A percentile compares a stretch with the other conserved stretches of the same genome.
Evolutionary conservation across 2,797 vertebrate species (phyloP).

Genomic region (Phataginus tricuspis): DNA sequence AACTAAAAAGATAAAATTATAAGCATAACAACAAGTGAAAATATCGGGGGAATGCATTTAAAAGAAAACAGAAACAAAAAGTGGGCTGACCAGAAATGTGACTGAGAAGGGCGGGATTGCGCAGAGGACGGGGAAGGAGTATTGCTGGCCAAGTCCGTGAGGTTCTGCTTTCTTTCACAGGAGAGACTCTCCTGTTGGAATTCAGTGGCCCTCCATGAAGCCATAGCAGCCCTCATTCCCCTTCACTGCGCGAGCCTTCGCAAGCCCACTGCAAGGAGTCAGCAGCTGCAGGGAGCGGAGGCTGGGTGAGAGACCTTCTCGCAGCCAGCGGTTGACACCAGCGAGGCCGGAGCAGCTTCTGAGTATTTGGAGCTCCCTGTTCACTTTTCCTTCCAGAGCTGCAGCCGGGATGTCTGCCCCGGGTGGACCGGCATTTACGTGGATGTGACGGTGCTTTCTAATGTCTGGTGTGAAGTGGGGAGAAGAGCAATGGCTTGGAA

Average conservation of each 20-base stretch:
- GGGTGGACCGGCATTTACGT: not conserved
- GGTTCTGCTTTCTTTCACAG: not conserved
- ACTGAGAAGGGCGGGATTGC: not conserved
- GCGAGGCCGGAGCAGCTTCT: not conserved
- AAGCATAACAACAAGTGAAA: not conserved
- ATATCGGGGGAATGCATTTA: not conserved
- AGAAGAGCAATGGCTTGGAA: not conserved
- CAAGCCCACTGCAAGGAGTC: not conserved
- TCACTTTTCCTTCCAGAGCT: not conserved
- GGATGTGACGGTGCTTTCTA: not conserved
- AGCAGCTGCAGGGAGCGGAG: not conserved
- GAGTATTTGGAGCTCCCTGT: not conserved
- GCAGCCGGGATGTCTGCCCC: not conserved
- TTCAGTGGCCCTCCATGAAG: not conserved
- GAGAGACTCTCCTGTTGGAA: not conserved
- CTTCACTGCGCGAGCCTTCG: not conserved
- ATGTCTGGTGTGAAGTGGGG: not conserved
- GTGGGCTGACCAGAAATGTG: not conserved
- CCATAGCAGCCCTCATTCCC: not conserved
- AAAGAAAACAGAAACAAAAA: not conserved
- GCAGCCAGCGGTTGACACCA: not conserved
- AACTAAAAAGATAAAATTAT: slow-evolving; percentile 32
- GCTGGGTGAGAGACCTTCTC: not conserved
- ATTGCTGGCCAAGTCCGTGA: not conserved
- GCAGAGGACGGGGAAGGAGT: not conserved